Evolutionary conservation across 2,113 vertebrate genomes (phyloP).

Genomic region (Apodemus sylvaticus): DNA sequence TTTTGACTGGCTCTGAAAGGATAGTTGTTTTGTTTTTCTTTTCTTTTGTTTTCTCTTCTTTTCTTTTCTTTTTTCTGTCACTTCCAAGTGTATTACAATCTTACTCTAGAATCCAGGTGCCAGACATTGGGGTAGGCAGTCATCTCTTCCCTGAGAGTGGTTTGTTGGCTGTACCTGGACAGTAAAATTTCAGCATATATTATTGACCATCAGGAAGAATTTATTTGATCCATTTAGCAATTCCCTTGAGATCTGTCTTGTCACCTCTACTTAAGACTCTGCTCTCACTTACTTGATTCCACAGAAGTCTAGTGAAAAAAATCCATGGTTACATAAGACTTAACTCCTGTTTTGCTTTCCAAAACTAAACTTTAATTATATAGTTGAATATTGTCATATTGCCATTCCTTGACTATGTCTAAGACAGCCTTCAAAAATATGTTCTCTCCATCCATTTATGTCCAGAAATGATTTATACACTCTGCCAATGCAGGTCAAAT

Average conservation of each 20-base stretch:
- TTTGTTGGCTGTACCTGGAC: background rate
- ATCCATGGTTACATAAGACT: background rate
- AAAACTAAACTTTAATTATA: background rate
- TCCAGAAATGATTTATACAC: background rate
- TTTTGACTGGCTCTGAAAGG: background rate
- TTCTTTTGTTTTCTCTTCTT: background rate
- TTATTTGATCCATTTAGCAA: slow-evolving; percentile 8
- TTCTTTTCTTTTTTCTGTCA: background rate
- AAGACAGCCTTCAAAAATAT: background rate
- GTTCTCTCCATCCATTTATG: background rate
- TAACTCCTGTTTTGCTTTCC: background rate
- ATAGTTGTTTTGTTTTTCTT: background rate
- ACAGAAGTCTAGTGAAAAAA: background rate
- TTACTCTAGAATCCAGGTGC: background rate
- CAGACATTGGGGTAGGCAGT: background rate
- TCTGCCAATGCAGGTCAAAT: background rate
- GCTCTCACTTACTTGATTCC: background rate
- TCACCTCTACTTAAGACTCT: background rate
- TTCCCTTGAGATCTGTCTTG: background rate
- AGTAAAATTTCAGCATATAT: background rate
- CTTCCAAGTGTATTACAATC: background rate
- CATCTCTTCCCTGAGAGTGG: background rate
- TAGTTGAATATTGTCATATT: background rate
- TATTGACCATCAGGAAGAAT: background rate
- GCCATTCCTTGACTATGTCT: background rate